phyloP scores from a whole-genome alignment of 2,113 vertebrate genomes.

The Pelobates fuscus region DNA sequence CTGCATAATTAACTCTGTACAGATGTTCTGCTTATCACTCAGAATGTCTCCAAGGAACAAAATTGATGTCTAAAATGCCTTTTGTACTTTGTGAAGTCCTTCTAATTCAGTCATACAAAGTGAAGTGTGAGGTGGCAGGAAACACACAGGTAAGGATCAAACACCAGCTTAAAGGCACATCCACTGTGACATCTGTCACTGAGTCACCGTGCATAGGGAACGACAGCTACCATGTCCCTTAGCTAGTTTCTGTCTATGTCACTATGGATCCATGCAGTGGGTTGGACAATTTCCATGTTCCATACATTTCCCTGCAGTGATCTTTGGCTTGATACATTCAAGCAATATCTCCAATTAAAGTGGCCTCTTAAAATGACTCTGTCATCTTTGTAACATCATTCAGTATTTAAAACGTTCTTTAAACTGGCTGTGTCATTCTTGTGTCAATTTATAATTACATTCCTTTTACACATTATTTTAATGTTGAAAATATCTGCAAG shows the following conservation, averaged over 20 bases:
- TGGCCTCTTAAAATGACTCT: no score
- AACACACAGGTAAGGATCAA: slow-evolving; percentile 47
- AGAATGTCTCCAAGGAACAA: slow-evolving; percentile 48
- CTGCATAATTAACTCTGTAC: slow-evolving; percentile 50
- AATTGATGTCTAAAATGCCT: slow-evolving; percentile 51
- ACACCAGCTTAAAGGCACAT: slow-evolving; percentile 40
- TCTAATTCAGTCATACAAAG: slow-evolving; percentile 46
- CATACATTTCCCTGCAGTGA: no score
- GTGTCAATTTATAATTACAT: no score
- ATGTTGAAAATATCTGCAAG: no score
- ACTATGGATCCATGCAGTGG: neutral
- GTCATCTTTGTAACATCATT: no score
- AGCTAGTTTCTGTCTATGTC: slow-evolving; percentile 9
- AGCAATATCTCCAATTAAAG: no score
- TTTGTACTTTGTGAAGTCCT: slow-evolving; percentile 51
- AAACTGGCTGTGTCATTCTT: no score
- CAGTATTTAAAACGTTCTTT: no score
- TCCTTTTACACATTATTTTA: no score
- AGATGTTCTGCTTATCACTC: slow-evolving; percentile 52
- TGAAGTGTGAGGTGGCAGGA: slow-evolving; percentile 37
- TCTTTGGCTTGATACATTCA: no score
- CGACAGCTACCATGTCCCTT: slow-evolving; percentile 17
- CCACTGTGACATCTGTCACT: slow-evolving; percentile 36
- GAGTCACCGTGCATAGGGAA: slow-evolving; percentile 5
- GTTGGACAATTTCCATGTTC: neutral